These are phyloP conservation scores for Drosophila neocordata DNA, from an alignment of 1,140 invertebrate species.

Conservation along the genomic window DNA sequence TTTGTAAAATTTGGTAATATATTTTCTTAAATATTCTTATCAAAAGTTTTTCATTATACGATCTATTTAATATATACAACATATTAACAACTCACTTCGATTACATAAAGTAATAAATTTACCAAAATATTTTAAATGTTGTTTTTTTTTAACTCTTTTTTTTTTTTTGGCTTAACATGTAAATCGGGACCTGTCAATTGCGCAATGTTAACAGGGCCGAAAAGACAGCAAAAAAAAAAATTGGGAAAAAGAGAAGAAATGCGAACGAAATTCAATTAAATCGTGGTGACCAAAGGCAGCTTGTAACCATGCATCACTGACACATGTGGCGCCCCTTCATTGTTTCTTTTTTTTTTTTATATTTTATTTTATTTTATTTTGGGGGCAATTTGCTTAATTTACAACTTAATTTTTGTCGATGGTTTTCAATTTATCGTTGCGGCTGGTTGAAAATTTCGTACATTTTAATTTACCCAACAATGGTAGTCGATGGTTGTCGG, in stretches of 20 bases:
- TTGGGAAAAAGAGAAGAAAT: background rate
- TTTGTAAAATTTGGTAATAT: too few species aligned
- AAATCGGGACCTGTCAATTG: conserved; percentile 20
- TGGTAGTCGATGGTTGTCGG: background rate
- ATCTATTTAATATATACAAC: too few species aligned
- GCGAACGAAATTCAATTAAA: background rate
- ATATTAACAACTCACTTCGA: background rate
- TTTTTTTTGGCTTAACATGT: conserved; percentile 9
- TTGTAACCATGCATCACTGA: conserved; percentile 3
- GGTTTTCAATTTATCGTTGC: conserved; percentile 16
- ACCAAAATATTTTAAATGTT: background rate
- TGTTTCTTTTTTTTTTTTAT: background rate
- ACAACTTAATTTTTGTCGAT: conserved; percentile 25
- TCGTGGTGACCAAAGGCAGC: background rate
- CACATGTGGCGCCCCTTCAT: conserved; percentile 16
- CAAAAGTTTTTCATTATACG: too few species aligned
- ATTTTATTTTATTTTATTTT: background rate
- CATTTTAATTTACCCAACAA: conserved; percentile 16
- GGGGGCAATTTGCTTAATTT: conserved; percentile 24
- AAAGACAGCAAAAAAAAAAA: background rate
- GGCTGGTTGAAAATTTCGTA: conserved; percentile 20
- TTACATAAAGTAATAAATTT: conserved; percentile 10
- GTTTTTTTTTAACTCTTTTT: background rate
- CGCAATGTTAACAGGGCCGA: conserved; percentile 8
- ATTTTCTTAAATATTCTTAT: too few species aligned